Percentiles rank a stretch among this genome's conserved stretches.
Evolutionary conservation across 2,797 vertebrate species (phyloP).

Genomic region (Gephyroberyx darwinii): DNA sequence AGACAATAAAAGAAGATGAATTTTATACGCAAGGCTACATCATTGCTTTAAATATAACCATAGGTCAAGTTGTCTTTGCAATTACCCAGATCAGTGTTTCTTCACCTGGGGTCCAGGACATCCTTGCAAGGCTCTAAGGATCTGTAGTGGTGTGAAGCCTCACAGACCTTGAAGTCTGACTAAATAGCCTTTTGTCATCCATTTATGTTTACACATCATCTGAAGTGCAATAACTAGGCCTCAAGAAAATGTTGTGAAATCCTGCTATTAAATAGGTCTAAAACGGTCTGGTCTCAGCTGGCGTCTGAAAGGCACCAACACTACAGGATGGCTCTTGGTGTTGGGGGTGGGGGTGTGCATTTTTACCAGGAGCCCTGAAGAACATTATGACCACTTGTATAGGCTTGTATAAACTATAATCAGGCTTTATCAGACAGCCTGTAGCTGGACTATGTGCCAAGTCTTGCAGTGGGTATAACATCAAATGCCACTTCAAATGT

Average conservation of each 20-base stretch:
- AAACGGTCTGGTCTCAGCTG: background rate
- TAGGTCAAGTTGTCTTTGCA: slow-evolving; percentile 6
- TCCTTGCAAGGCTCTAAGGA: background rate
- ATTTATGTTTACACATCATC: slow-evolving; percentile 1
- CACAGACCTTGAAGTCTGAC: background rate
- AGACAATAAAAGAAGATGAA: background rate
- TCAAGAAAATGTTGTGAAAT: background rate
- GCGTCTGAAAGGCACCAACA: background rate
- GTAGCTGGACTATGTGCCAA: background rate
- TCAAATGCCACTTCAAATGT: slow-evolving; percentile 26
- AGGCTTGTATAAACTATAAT: background rate
- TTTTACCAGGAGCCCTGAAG: too few species aligned
- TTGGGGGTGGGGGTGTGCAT: too few species aligned
- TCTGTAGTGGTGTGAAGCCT: background rate
- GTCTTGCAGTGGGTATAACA: slow-evolving; percentile 17
- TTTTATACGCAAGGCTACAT: slow-evolving; percentile 6
- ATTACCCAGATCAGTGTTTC: background rate
- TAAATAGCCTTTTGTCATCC: background rate
- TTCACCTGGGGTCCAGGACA: background rate
- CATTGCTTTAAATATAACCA: background rate
- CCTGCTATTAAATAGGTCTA: background rate
- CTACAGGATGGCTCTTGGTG: too few species aligned
- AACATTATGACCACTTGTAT: background rate
- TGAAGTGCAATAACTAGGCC: background rate
- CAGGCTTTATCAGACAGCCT: slow-evolving; percentile 8